phyloP scores from a whole-genome alignment of 2,888 invertebrate genomes.

The Elegia similella region DNA sequence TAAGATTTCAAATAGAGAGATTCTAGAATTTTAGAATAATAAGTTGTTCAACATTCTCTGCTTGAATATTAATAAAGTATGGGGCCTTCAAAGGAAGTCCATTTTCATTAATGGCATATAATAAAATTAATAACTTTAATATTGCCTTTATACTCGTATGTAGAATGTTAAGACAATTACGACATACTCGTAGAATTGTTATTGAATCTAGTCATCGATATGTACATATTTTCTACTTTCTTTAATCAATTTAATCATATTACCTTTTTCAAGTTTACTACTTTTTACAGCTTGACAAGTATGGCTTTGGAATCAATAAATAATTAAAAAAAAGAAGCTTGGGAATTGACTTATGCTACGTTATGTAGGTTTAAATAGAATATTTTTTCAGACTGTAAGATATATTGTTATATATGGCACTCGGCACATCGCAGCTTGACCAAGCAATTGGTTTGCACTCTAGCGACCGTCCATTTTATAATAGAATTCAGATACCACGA shows the following conservation, averaged over 20 bases:
- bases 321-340: neutral
- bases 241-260: neutral
- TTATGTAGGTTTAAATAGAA: constrained; percentile 6
- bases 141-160: constrained; percentile 31
- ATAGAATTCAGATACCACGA: constrained; percentile 16
- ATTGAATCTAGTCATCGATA: constrained; percentile 21
- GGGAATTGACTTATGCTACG: constrained; percentile 11
- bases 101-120: constrained; percentile 32
- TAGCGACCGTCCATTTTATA: constrained; percentile 48
- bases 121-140: constrained; percentile 19
- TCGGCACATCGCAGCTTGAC: constrained; percentile 27
- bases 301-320: neutral
- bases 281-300: neutral
- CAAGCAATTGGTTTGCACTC: constrained; percentile 28
- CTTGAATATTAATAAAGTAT: constrained; percentile 41
- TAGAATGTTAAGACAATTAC: constrained; percentile 8
- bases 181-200: constrained; percentile 10
- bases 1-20: neutral
- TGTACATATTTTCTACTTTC: neutral
- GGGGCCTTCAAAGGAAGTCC: constrained; percentile 48
- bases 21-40: neutral
- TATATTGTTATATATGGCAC: constrained; percentile 25
- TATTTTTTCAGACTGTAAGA: neutral
- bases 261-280: neutral
- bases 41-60: constrained; percentile 25